phyloP scores from a whole-genome alignment of 2,888 invertebrate genomes.

The Ryuthela nishihirai region DNA sequence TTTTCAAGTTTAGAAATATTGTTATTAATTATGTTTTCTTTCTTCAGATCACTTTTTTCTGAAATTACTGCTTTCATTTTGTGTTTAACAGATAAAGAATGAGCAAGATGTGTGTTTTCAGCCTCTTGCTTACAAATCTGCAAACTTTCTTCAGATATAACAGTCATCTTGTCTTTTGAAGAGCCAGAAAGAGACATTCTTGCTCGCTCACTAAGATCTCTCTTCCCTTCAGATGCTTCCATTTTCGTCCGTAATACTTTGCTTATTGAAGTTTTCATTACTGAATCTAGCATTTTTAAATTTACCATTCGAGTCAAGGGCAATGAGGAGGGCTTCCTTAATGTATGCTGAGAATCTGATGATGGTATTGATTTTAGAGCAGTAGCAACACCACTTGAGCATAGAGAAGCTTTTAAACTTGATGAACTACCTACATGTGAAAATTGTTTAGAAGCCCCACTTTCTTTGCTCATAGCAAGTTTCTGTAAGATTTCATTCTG shows the following conservation, averaged over 20 bases:
- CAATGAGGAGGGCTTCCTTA: too few species aligned
- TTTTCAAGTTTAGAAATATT: too few species aligned
- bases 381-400: slow-evolving; percentile 1
- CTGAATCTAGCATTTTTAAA: not conserved
- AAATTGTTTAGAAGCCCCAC: too few species aligned
- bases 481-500: slow-evolving; percentile 36
- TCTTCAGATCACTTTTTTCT: not conserved
- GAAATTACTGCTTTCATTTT: not conserved
- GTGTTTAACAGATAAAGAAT: not conserved
- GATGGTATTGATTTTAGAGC: too few species aligned
- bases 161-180: not conserved
- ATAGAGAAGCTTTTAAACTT: not conserved
- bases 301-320: not conserved
- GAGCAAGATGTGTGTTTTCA: not conserved
- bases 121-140: not conserved
- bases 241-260: slow-evolving; percentile 34
- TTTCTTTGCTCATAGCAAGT: slow-evolving; percentile 1
- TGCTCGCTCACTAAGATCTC: not conserved
- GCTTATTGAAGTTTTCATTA: slow-evolving; percentile 31
- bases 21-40: too few species aligned
- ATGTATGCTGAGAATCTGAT: too few species aligned
- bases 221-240: slow-evolving; percentile 14
- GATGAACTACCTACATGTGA: not conserved
- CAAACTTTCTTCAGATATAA: not conserved
- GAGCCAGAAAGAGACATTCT: not conserved